Conservation (phyloP, 2,797 vertebrate genomes). For the Apogon hyalosoma region DNA sequence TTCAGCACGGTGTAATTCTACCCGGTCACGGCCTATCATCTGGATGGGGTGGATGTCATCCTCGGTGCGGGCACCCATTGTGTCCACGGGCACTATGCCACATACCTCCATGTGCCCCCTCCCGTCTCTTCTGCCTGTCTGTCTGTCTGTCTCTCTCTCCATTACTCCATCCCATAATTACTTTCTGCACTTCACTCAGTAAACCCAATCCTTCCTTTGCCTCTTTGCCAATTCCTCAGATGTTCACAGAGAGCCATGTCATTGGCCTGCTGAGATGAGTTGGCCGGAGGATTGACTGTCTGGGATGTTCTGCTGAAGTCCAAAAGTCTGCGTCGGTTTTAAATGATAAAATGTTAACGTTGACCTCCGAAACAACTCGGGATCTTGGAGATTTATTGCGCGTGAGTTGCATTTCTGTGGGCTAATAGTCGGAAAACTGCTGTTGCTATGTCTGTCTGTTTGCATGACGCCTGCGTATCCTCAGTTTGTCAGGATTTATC, state of each 20-base stretch:
- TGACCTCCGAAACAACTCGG: slow-evolving; percentile 22
- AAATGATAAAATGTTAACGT: slow-evolving; percentile 22
- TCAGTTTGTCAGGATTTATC: slow-evolving; percentile 62
- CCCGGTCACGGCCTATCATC: slow-evolving; percentile 68
- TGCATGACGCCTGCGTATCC: slow-evolving; percentile 60
- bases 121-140: too few species aligned
- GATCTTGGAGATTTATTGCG: slow-evolving; percentile 39
- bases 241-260: slow-evolving; percentile 74
- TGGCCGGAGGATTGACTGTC: slow-evolving; percentile 60
- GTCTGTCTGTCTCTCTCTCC: slow-evolving; percentile 62
- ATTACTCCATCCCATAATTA: slow-evolving; percentile 79
- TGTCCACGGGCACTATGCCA: slow-evolving; percentile 68
- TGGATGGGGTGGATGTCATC: slow-evolving; percentile 66
- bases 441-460: slow-evolving; percentile 48
- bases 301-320: slow-evolving; percentile 49
- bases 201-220: slow-evolving; percentile 70
- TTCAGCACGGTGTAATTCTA: slow-evolving; percentile 70
- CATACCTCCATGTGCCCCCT: slow-evolving; percentile 59
- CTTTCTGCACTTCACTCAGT: slow-evolving; percentile 69
- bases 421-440: slow-evolving; percentile 40
- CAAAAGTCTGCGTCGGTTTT: slow-evolving; percentile 35
- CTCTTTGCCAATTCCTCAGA: slow-evolving; percentile 77
- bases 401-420: slow-evolving; percentile 42
- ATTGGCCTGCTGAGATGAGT: slow-evolving; percentile 66
- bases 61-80: slow-evolving; percentile 55